phyloP scores from a whole-genome alignment of 2,888 invertebrate species.

The Cacoxenus indagator region DNA sequence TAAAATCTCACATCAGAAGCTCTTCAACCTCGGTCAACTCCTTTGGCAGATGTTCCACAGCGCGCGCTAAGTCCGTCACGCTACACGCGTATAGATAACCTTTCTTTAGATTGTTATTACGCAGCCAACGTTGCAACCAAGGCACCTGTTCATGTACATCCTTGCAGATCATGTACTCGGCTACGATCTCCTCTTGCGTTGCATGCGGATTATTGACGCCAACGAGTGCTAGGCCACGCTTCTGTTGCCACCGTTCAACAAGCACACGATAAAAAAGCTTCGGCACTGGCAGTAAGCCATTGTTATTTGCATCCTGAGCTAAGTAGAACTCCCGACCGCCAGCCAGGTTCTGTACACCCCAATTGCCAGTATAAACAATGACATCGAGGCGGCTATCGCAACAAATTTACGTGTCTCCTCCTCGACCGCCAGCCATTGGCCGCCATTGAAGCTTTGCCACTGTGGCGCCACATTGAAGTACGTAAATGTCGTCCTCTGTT shows the following conservation, averaged over 20 bases:
- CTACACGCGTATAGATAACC: slow-evolving; percentile 63
- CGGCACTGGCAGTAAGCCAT: slow-evolving; percentile 72
- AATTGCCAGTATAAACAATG: slow-evolving; percentile 74
- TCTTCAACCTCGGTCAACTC: slow-evolving; percentile 42
- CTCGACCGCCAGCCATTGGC: slow-evolving; percentile 74
- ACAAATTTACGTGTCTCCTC: slow-evolving; percentile 71
- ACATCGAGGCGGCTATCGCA: slow-evolving; percentile 57
- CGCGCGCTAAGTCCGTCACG: slow-evolving; percentile 51
- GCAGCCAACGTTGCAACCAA: slow-evolving; percentile 52
- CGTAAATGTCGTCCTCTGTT: slow-evolving; percentile 73
- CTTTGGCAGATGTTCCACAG: slow-evolving; percentile 50
- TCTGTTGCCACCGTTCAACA: slow-evolving; percentile 64
- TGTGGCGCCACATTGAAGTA: slow-evolving; percentile 74
- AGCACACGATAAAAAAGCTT: slow-evolving; percentile 74
- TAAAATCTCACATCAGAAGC: slow-evolving; percentile 36
- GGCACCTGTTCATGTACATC: slow-evolving; percentile 49
- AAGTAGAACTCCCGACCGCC: slow-evolving; percentile 62
- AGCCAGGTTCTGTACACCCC: slow-evolving; percentile 72
- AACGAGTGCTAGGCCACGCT: slow-evolving; percentile 73
- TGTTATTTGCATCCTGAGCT: slow-evolving; percentile 56
- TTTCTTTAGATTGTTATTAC: slow-evolving; percentile 45
- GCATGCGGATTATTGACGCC: slow-evolving; percentile 70
- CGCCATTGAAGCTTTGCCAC: slow-evolving; percentile 75
- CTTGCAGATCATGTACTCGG: slow-evolving; percentile 56
- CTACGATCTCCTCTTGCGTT: slow-evolving; percentile 50